Percentiles rank a stretch among this genome's conserved stretches.
Evolutionary conservation across 2,888 invertebrate species (phyloP).

Genomic region (Andrena praecox): DNA sequence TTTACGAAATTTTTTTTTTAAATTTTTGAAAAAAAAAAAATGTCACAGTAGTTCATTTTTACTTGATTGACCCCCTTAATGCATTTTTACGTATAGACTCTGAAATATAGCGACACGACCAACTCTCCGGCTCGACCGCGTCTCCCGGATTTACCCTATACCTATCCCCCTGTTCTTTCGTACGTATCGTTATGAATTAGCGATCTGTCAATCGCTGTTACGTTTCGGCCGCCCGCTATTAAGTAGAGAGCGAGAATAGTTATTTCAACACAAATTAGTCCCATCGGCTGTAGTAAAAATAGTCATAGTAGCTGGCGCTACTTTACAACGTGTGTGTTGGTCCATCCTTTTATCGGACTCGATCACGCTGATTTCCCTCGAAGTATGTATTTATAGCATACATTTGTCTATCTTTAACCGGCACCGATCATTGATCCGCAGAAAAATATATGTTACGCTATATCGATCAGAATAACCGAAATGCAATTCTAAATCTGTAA

Average conservation of each 20-base stretch:
- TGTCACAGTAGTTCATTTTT: no score
- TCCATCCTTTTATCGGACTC: conserved; percentile 16
- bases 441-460: no score
- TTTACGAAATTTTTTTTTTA: no score
- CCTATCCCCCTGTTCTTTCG: not conserved
- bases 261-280: conserved; percentile 13
- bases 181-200: conserved; percentile 22
- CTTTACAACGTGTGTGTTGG: conserved; percentile 1
- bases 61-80: no score
- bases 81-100: no score
- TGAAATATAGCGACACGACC: no score
- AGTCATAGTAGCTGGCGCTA: conserved; percentile 8
- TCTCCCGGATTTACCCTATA: no score
- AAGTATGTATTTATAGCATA: not conserved
- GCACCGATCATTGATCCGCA: not conserved
- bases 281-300: conserved; percentile 17
- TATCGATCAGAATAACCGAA: no score
- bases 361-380: not conserved
- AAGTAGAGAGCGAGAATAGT: not conserved
- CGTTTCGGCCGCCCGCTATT: not conserved
- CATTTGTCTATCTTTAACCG: no score
- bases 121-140: no score
- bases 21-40: no score
- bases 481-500: no score
- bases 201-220: not conserved